Base-by-base conservation (phyloP, 1,140 invertebrate genomes). In the Myzus persicae region DNA sequence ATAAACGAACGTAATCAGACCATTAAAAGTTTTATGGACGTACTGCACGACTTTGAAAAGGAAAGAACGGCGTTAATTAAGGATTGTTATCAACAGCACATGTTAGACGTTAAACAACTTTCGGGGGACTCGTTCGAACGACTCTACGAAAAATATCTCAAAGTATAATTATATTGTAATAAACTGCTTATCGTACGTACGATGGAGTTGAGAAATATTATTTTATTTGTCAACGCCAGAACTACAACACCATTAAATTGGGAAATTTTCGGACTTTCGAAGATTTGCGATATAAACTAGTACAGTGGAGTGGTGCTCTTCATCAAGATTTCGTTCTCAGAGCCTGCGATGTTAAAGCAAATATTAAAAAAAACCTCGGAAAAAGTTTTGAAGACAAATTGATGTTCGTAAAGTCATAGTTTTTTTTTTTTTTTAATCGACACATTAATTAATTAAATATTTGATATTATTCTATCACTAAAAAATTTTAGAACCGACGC, bases 251-350 rank as follows among this genome's bases (percentile, higher is more conserved):
- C 1, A 84, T 92, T 3, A 92, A 92, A 82, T 48, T 84, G 14
- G 76, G 46, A 38, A 92, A 92, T 36, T 92, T 92, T 38, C 91
- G 91, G 2, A 82, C 91, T n/a, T 92, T 84, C 36, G 91, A 84
- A 84, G 6, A 84, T 18, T 18, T 92, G n/a, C 31, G 76, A 40
- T 82, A 84, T 51, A 26, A 40, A 48, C 38, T 92, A 48, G 11
- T 84, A 26, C 76, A 51, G 42, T 31, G 22, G 22, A 92, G 36
- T 18, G 3, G 18, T 20, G 26, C 11, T 18, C n/a, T 48, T 26
- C 44, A 31, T 2, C n/a, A 82, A 7, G 46, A 82, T 51, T 92
- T 92, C 24, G 1, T 31, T 11, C 14, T 18, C 18, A 92, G 24
- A 40, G 44, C 67, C n/a, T 24, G 22, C 6, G 24, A 59, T 26